Evolutionary conservation across 2,797 vertebrate species (phyloP), one percentile per base, ranked within the genome.

Genomic region (Microctenopoma steveboyesi): DNA sequence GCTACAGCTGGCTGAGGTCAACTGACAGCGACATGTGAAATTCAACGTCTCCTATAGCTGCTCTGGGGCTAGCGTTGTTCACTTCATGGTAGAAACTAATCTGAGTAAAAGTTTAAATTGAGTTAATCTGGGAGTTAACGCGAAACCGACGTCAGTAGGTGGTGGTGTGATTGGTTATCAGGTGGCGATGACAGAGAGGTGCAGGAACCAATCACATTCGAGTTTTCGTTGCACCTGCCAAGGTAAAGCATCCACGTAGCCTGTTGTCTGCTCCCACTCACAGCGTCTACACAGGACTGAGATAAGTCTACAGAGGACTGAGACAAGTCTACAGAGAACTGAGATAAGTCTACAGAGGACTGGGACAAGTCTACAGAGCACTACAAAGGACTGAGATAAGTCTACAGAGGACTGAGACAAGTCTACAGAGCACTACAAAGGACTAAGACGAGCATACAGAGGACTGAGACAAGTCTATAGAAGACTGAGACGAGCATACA

Each of bases 191-290:
- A 70, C 65, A 14, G 3, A 1, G 11, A 18, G 2, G 18, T 11
- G 10, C 14, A 30, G 4, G 4, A 64, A 8, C 89, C 86, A 92
- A 89, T 91, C 81, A 74, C 0, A 39, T 54, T 30, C 1, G 7
- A 28, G 0, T 27, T 60, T 47, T 74, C 37, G 18, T 11, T 51
- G 54, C 86, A 88, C 84, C 86, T 72, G 86, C 15, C 33, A 33
- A 73, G 70, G 45, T 68, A 53, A 2, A 7, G 45, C 57, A 0
- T 51, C 63, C 11, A 49, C 1, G 48, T 2, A 10, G 40, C 50
- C 45, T 22, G 2, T 11, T 9, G 13, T 9, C 45, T 48, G 0
- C 52, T 13, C 14, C 8, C 22, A 43, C 35, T 10, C 10, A 37
- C 35, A 37, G 35, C 9, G 35, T 10, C 37, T 11, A 11, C 37